Conservation (phyloP, 2,888 invertebrate genomes). For the Barypeithes pellucidus region DNA sequence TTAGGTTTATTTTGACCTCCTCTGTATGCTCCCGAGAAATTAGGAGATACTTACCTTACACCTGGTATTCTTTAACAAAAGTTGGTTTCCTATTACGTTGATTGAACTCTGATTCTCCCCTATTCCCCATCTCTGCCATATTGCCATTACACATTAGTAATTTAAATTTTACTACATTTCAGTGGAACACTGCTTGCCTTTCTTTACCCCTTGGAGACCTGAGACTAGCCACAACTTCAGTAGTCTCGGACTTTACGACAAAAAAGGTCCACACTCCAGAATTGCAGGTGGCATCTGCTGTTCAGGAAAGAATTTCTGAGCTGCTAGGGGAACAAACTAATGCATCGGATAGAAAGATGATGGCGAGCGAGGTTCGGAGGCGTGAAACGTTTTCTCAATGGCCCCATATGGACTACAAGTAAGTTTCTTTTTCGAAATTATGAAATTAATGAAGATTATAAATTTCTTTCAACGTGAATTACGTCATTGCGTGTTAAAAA, state of each 20-base stretch:
- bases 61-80: no score
- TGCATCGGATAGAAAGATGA: constrained; percentile 75
- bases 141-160: background rate
- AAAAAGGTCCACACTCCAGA: constrained; percentile 90
- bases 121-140: background rate
- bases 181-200: constrained; percentile 95
- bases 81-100: no score
- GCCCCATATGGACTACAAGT: constrained; percentile 99
- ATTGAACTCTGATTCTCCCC: no score
- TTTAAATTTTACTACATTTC: constrained; percentile 62
- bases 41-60: no score
- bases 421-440: constrained; percentile 67
- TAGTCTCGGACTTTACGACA: constrained; percentile 87
- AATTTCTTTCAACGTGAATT: no score
- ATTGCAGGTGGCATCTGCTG: constrained; percentile 90
- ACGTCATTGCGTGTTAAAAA: no score
- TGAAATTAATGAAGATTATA: no score
- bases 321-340: constrained; percentile 74
- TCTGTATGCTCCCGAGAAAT: no score
- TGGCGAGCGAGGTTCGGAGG: constrained; percentile 95
- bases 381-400: constrained; percentile 93
- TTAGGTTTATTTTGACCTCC: no score
- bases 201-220: constrained; percentile 84
- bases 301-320: constrained; percentile 89
- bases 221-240: constrained; percentile 84